Evolutionary conservation across 2,113 vertebrate species (phyloP), one percentile per base, ranked within the genome.

Genomic region (Pyxicephalus adspersus): DNA sequence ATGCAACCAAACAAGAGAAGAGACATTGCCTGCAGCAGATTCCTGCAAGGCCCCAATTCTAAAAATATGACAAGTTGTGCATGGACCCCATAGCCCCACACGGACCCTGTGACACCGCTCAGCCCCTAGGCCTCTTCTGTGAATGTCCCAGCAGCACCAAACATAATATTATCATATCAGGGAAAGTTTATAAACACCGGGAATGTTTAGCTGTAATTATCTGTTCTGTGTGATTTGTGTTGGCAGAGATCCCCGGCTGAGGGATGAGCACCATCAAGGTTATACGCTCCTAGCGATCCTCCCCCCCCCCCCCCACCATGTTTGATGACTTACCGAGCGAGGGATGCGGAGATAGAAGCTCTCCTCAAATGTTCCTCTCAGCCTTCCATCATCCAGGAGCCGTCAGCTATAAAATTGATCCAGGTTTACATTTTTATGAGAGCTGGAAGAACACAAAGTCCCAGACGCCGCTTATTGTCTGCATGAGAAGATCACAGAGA

Each of bases 391-490:
- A 76, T 28, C 60, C 74, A 1, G 34, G 26, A 64, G 38, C 25
- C 15, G 38, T 18, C 29, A 64, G 23, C 60, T 64, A 64, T 54
- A 63, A 76, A 76, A 64, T 52, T 26, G 64, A 64, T 52, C 19
- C n/a, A 52, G 23, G 58, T 64, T 51, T 26, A 28, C 38, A 29
- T 76, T 52, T 74, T 76, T 76, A 76, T 23, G 34, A 63, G 34
- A 18, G 16, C 16, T n/a, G 22, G 64, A 28, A 54, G 74, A 76
- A 76, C 74, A 64, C 64, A 29, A 61, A 63, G 58, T 76, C 23
- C 73, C 23, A 17, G 22, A 76, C 3, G 29, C 1, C 8, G 3
- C 18, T 19, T 29, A 38, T 38, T 63, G 22, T 28, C 34, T 31
- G 64, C 25, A 45, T 34, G 15, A 29, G 38, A 64, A 63, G 38